A percentile compares a stretch with the other conserved stretches of the same genome.
These are phyloP conservation scores for Clarias platycephalus DNA, from an alignment of 2,797 vertebrate genomes.

Conservation along the genomic window DNA sequence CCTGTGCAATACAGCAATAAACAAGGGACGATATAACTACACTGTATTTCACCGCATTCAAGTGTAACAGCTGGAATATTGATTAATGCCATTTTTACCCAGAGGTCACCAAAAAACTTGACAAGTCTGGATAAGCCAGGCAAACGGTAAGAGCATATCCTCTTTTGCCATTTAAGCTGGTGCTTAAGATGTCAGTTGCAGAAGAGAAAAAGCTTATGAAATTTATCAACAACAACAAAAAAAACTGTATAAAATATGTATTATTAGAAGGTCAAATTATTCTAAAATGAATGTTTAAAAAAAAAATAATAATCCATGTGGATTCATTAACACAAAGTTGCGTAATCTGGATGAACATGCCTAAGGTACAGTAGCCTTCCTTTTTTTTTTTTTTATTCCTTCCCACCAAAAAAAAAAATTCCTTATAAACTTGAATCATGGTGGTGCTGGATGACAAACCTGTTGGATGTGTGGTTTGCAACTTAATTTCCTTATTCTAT, in stretches of 20 bases:
- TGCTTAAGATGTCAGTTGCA: conserved; percentile 51
- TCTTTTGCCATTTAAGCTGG: conserved; percentile 53
- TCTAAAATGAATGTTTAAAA: neutral
- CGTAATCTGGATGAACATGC: neutral
- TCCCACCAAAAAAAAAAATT: neutral
- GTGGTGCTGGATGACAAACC: neutral
- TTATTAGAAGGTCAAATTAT: neutral
- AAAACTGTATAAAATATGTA: neutral
- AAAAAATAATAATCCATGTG: too few species aligned
- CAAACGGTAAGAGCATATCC: conserved; percentile 61
- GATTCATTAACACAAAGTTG: neutral
- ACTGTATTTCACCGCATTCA: conserved; percentile 8
- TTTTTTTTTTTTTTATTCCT: neutral
- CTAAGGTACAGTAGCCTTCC: too few species aligned
- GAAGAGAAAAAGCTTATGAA: conserved; percentile 32
- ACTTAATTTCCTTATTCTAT: neutral
- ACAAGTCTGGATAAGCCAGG: conserved; percentile 64
- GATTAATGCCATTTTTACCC: conserved; percentile 54
- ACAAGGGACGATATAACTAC: conserved; percentile 15
- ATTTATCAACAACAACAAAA: conserved; percentile 13
- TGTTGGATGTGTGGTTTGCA: neutral
- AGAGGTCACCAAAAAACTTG: conserved; percentile 57
- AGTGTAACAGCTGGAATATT: conserved; percentile 52
- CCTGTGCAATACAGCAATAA: conserved; percentile 13
- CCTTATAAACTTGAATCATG: neutral